Evolutionary conservation across 1,140 invertebrate genomes (phyloP).

Genomic region (Linepithema humile): DNA sequence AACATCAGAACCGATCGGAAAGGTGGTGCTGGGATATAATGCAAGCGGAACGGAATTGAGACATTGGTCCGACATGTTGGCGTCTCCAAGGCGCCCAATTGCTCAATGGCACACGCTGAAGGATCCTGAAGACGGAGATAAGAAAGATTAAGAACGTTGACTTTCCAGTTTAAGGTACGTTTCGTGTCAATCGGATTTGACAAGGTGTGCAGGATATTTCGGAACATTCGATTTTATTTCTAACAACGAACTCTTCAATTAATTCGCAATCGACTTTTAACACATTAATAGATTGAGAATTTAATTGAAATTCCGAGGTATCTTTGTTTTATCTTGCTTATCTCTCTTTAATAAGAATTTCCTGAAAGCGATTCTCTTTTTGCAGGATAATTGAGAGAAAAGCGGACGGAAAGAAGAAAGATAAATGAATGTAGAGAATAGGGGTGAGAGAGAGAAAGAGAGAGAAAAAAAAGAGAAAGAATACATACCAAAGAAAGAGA

Average conservation of each 20-base stretch:
- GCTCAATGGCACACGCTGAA: conserved; percentile 99
- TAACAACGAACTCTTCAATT: not conserved
- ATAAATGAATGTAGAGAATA: conserved; percentile 13
- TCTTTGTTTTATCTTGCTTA: not conserved
- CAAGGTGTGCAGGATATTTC: not conserved
- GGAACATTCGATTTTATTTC: not conserved
- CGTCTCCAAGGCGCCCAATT: conserved; percentile 98
- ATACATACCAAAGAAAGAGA: conserved; percentile 41
- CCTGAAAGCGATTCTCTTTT: conserved; percentile 9
- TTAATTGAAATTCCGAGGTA: not conserved
- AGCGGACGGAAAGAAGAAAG: not conserved
- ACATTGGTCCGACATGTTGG: conserved; percentile 99
- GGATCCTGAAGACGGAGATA: conserved; percentile 97
- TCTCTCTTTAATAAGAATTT: not conserved
- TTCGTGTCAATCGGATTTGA: not conserved
- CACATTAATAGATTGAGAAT: too few species aligned
- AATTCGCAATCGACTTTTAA: not conserved
- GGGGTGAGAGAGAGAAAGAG: conserved; percentile 39
- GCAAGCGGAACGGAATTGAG: conserved; percentile 98
- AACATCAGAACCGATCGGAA: conserved; percentile 99
- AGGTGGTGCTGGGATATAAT: conserved; percentile 98
- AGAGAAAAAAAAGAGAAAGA: conserved; percentile 58
- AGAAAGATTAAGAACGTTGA: conserved; percentile 90
- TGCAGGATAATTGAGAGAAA: conserved; percentile 36
- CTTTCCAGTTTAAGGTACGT: conserved; percentile 66